Conservation (phyloP, 2,797 vertebrate species). For the Xenopus petersii region DNA sequence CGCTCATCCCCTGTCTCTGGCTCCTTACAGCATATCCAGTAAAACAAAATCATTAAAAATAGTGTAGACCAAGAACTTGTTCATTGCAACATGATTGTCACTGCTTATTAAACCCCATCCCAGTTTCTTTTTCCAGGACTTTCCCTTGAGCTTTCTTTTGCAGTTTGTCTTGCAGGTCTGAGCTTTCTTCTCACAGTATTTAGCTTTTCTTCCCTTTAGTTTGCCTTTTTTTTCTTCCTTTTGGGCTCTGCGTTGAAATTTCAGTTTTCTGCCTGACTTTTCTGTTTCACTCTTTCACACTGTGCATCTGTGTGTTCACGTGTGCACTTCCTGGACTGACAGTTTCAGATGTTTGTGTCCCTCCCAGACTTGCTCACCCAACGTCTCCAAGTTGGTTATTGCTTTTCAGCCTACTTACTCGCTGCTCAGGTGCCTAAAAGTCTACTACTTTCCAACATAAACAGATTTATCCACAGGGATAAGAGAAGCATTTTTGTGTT, state of each 20-base stretch:
- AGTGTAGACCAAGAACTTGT: slow-evolving; percentile 19
- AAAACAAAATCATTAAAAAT: slow-evolving; percentile 1
- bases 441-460: not conserved
- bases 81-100: slow-evolving; percentile 34
- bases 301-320: slow-evolving; percentile 31
- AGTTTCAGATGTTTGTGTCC: slow-evolving; percentile 43
- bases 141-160: not conserved
- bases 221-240: not conserved
- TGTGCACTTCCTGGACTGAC: slow-evolving; percentile 45
- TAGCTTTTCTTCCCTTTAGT: not conserved
- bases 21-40: slow-evolving; percentile 38
- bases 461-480: not conserved
- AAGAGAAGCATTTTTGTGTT: not conserved
- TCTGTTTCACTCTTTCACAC: not conserved
- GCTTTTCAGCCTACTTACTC: slow-evolving; percentile 12
- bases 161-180: slow-evolving; percentile 41
- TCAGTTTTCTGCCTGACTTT: not conserved
- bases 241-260: not conserved
- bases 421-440: slow-evolving; percentile 6
- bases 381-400: slow-evolving; percentile 9
- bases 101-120: not conserved
- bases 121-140: not conserved
- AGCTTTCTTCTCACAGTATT: slow-evolving; percentile 14
- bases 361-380: slow-evolving; percentile 35
- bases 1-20: slow-evolving; percentile 62